Percentiles rank a stretch among this genome's conserved stretches.
phyloP scores from a whole-genome alignment of 2,113 vertebrate species.

The Sinocyclocheilus grahami region DNA sequence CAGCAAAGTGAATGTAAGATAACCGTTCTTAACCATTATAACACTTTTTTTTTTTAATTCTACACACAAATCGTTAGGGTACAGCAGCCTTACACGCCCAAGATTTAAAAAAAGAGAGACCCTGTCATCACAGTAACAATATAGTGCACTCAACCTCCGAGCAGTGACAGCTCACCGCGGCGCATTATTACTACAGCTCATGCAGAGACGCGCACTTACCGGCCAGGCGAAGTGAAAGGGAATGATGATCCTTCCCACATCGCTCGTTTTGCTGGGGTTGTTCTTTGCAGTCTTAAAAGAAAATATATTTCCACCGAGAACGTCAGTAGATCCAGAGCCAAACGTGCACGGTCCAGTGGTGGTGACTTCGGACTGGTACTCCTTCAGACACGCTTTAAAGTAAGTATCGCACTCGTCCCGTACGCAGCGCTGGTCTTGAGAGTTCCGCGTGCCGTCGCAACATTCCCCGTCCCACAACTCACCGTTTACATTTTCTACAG shows the following conservation, averaged over 20 bases:
- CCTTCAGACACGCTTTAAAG: conserved; percentile 63
- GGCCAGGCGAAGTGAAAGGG: conserved; percentile 96
- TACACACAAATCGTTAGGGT: background rate
- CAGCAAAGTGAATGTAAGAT: background rate
- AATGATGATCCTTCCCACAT: conserved; percentile 84
- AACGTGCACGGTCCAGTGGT: too few relatives aligned
- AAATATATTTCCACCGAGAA: too few relatives aligned
- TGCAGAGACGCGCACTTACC: conserved; percentile 78
- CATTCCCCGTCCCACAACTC: conserved; percentile 92
- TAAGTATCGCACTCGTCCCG: conserved; percentile 97
- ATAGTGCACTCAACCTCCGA: conserved; percentile 28
- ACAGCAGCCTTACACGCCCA: background rate
- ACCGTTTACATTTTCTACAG: conserved; percentile 92
- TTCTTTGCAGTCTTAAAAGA: too few relatives aligned
- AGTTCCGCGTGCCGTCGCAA: conserved; percentile 86
- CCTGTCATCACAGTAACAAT: conserved; percentile 31
- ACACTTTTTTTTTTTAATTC: background rate
- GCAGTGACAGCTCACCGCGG: conserved; percentile 16
- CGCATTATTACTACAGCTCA: background rate
- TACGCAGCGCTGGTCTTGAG: conserved; percentile 83
- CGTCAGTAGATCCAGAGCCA: too few relatives aligned
- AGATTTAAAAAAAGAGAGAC: background rate
- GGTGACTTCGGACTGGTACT: too few relatives aligned
- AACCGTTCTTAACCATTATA: background rate
- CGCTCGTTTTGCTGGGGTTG: conserved; percentile 68